Evolutionary conservation across 1,140 invertebrate genomes (phyloP).

Genomic region (Oscheius sp.): DNA sequence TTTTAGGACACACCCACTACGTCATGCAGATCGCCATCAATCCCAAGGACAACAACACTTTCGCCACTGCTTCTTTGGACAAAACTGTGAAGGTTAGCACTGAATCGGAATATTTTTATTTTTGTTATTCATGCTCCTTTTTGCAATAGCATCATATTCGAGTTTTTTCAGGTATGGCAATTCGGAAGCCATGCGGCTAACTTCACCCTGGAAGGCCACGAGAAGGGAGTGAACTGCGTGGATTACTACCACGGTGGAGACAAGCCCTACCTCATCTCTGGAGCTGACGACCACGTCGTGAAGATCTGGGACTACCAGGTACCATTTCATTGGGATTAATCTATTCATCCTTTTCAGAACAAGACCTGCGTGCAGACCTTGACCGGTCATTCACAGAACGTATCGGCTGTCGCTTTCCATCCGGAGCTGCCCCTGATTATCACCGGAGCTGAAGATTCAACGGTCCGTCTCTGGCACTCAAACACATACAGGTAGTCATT

Average conservation of each 20-base stretch:
- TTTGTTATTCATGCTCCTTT: background rate
- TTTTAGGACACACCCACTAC: constrained; percentile 86
- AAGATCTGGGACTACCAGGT: constrained; percentile 99
- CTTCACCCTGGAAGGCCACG: constrained; percentile 96
- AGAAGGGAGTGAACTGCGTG: constrained; percentile 97
- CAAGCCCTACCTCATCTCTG: constrained; percentile 97
- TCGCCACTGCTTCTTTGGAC: constrained; percentile 95
- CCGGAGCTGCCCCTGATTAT: constrained; percentile 94
- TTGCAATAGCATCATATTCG: background rate
- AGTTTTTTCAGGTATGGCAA: constrained; percentile 71
- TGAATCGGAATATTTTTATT: background rate
- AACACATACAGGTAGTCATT: constrained; percentile 85
- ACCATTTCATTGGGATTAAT: background rate
- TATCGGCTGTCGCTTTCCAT: constrained; percentile 84
- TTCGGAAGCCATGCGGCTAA: constrained; percentile 92
- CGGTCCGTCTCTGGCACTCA: constrained; percentile 93
- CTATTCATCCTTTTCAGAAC: constrained; percentile 67
- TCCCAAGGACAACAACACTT: constrained; percentile 99
- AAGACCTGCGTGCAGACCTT: constrained; percentile 98
- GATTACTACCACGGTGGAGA: constrained; percentile 99
- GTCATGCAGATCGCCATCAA: constrained; percentile 99
- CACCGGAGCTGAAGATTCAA: constrained; percentile 93
- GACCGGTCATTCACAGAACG: constrained; percentile 93
- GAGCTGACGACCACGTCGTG: constrained; percentile 91
- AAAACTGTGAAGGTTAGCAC: constrained; percentile 86